Percentiles rank a stretch among this genome's conserved stretches.
Evolutionary conservation across 2,113 vertebrate species (phyloP).

Genomic region (Neopipo cinnamomea): DNA sequence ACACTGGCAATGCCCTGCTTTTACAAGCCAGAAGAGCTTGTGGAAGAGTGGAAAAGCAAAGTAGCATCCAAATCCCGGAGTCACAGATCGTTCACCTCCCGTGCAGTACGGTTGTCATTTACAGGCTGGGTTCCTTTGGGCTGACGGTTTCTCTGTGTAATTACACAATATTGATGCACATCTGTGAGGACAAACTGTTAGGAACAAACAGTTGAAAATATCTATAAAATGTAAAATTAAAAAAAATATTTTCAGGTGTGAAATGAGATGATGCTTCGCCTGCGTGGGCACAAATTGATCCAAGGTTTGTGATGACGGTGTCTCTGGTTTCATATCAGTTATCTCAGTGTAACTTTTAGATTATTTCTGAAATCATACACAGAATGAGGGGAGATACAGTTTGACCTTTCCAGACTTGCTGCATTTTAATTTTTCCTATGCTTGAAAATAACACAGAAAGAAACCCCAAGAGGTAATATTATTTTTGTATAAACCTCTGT

Average conservation of each 20-base stretch:
- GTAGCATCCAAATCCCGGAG: not conserved
- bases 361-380: constrained; percentile 32
- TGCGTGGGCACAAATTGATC: constrained; percentile 26
- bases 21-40: not conserved
- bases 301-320: not conserved
- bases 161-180: not conserved
- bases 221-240: constrained; percentile 17
- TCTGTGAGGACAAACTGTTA: not conserved
- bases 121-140: not conserved
- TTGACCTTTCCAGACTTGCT: constrained; percentile 30
- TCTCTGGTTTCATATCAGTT: constrained; percentile 1
- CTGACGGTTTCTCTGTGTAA: not conserved
- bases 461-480: not conserved
- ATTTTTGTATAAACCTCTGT: not conserved
- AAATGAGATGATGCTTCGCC: not conserved
- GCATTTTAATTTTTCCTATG: constrained; percentile 30
- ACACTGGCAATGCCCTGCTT: accelerated
- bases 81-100: not conserved
- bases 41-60: not conserved
- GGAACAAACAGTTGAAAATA: constrained; percentile 16
- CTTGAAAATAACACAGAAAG: constrained; percentile 26
- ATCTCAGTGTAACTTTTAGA: constrained; percentile 12
- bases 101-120: accelerated
- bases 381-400: not conserved
- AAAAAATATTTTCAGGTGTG: constrained; percentile 7